Percentiles rank a stretch among this genome's conserved stretches.
Evolutionary conservation across 2,113 vertebrate genomes (phyloP).

Genomic region (Cyrtonyx montezumae): DNA sequence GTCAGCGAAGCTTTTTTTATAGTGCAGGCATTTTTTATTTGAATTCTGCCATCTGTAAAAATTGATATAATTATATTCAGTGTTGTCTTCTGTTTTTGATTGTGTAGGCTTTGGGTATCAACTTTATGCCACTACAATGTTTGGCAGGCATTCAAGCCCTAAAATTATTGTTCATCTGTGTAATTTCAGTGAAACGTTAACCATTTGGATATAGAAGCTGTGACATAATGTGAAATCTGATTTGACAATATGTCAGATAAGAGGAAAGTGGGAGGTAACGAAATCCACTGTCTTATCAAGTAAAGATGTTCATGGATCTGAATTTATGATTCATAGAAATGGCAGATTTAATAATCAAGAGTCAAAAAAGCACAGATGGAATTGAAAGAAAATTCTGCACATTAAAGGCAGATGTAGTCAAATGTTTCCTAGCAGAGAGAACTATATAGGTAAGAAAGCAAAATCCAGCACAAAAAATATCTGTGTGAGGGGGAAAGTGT

Average conservation of each 20-base stretch:
- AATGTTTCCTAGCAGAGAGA: not conserved
- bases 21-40: not conserved
- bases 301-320: not conserved
- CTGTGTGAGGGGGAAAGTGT: not conserved
- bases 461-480: not conserved
- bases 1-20: not conserved
- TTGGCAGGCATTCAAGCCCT: constrained; percentile 60
- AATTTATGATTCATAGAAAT: not conserved
- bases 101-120: constrained; percentile 35
- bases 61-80: not conserved
- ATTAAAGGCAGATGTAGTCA: not conserved
- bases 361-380: not conserved
- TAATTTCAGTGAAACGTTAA: constrained; percentile 54
- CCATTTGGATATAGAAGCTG: constrained; percentile 41
- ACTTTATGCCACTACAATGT: not conserved
- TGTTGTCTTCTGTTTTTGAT: not conserved
- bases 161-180: constrained; percentile 65
- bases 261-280: constrained; percentile 18
- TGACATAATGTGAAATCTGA: constrained; percentile 46
- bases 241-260: constrained; percentile 59
- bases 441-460: not conserved
- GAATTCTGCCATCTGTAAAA: not conserved
- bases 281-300: constrained; percentile 13
- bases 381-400: not conserved
- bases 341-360: not conserved